These are phyloP conservation scores for Hyppa rectilinea DNA, from an alignment of 2,888 invertebrate genomes.

Conservation along the genomic window DNA sequence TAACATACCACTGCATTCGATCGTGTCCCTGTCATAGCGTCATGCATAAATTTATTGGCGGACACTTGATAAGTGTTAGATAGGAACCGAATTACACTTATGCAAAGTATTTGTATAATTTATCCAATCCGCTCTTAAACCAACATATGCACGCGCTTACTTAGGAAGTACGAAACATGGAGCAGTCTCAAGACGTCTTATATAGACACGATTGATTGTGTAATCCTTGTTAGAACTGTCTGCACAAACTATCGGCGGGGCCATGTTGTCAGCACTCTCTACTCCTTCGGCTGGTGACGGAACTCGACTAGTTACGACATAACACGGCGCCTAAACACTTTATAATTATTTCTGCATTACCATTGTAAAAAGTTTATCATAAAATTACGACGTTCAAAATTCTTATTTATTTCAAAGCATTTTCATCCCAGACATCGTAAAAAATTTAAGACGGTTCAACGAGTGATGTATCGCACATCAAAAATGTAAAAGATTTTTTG, in stretches of 20 bases:
- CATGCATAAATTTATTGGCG: slow-evolving; percentile 42
- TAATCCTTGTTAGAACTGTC: slow-evolving; percentile 65
- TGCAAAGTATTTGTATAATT: slow-evolving; percentile 62
- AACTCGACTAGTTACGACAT: slow-evolving; percentile 68
- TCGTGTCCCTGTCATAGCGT: slow-evolving; percentile 43
- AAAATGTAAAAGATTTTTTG: slow-evolving; percentile 57
- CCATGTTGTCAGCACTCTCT: slow-evolving; percentile 65
- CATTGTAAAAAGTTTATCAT: slow-evolving; percentile 17
- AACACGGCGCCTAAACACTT: slow-evolving; percentile 63
- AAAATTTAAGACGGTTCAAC: slow-evolving; percentile 46
- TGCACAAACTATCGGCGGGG: slow-evolving; percentile 32
- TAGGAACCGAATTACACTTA: slow-evolving; percentile 49
- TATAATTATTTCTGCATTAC: slow-evolving; percentile 37
- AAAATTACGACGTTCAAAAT: slow-evolving; percentile 37
- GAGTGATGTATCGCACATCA: slow-evolving; percentile 48
- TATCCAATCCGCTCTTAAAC: slow-evolving; percentile 76
- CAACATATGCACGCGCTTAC: slow-evolving; percentile 74
- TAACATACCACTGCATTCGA: slow-evolving; percentile 22
- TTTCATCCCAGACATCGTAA: slow-evolving; percentile 57
- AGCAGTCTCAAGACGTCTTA: slow-evolving; percentile 71
- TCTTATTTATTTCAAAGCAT: slow-evolving; percentile 38
- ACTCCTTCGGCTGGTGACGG: slow-evolving; percentile 67
- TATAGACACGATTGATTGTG: slow-evolving; percentile 73
- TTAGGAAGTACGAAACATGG: slow-evolving; percentile 70
- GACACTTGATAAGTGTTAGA: slow-evolving; percentile 44